Evolutionary conservation across 2,797 vertebrate species (phyloP).

Genomic region (Lutjanus argentimaculatus): DNA sequence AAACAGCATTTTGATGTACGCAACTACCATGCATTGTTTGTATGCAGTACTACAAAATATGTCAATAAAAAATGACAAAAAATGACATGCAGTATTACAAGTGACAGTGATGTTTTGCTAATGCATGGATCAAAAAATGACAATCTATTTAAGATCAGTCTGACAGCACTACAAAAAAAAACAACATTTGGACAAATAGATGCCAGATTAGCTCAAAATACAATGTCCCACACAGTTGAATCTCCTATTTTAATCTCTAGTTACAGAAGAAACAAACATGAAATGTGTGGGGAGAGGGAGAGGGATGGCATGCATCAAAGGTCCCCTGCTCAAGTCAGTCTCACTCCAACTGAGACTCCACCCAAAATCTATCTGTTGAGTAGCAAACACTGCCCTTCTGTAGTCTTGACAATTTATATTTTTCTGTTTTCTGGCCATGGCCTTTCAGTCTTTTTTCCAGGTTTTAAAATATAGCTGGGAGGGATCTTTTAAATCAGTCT

Average conservation of each 20-base stretch:
- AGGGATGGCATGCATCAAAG: not conserved
- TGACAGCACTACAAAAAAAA: not conserved
- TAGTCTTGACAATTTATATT: not conserved
- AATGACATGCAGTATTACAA: not conserved
- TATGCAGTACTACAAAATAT: not conserved
- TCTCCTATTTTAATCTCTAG: not conserved
- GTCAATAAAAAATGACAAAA: not conserved
- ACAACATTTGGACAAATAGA: not conserved
- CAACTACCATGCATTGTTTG: too few species aligned
- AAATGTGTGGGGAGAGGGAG: not conserved
- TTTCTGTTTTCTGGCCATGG: too few species aligned
- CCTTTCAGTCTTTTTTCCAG: too few species aligned
- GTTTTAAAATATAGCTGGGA: too few species aligned
- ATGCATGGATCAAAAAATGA: not conserved
- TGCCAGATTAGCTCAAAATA: not conserved
- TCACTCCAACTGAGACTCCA: not conserved
- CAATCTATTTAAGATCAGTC: not conserved
- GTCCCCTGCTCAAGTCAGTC: not conserved
- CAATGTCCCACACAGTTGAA: not conserved
- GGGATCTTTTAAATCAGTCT: not conserved
- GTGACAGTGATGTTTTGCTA: not conserved
- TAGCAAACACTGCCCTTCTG: not conserved
- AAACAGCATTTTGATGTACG: too few species aligned
- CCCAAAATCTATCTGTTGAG: not conserved
- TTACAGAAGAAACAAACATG: not conserved